These are phyloP conservation scores for Heterohyrax brucei DNA, from an alignment of 2,797 vertebrate species.

Conservation along the genomic window DNA sequence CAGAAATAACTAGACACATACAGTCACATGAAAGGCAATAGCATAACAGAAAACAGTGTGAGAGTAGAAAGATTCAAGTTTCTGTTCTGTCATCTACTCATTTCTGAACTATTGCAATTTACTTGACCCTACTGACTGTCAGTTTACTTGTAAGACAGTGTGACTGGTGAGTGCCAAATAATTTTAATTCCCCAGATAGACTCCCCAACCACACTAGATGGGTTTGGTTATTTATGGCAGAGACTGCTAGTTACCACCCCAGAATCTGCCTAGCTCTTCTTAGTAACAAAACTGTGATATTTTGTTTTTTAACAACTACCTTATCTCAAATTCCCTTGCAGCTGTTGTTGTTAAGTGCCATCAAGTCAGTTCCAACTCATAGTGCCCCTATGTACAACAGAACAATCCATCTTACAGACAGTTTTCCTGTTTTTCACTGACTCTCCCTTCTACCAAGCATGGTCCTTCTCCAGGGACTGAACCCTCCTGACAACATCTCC, in stretches of 20 bases:
- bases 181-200: not conserved
- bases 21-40: slow-evolving; percentile 29
- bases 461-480: no score
- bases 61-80: not conserved
- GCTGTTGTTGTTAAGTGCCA: no score
- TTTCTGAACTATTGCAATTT: not conserved
- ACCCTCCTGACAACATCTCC: no score
- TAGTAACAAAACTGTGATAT: not conserved
- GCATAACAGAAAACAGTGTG: not conserved
- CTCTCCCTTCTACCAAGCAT: no score
- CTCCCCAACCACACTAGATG: not conserved
- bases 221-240: not conserved
- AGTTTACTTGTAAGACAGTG: slow-evolving; percentile 26
- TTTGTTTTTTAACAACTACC: not conserved
- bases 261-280: not conserved
- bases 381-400: no score
- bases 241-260: not conserved
- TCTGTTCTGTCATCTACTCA: not conserved
- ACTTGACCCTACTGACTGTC: slow-evolving; percentile 20
- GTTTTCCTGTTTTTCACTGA: no score
- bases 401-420: no score
- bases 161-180: not conserved
- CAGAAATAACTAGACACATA: slow-evolving; percentile 36
- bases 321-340: not conserved
- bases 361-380: no score